Conservation (phyloP, 92 coral and sea anemone species). For the Bergia sp. region DNA sequence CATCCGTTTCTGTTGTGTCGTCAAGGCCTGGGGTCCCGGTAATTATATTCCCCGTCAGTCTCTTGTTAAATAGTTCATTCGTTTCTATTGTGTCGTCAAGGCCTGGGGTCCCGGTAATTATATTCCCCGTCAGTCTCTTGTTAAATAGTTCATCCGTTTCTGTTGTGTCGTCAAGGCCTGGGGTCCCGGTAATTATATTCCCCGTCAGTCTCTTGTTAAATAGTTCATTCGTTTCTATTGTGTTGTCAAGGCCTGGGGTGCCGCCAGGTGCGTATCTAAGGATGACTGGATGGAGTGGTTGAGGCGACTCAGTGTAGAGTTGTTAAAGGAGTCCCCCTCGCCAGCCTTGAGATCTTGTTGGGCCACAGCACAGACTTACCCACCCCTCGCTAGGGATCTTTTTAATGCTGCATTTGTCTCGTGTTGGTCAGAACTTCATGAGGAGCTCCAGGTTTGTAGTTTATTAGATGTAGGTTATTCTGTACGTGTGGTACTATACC, state of each 20-base stretch:
- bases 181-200: no score
- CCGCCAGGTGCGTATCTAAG: conserved; percentile 93
- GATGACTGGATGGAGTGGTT: conserved; percentile 99
- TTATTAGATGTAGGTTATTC: not conserved
- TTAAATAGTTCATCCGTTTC: no score
- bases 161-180: no score
- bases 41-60: no score
- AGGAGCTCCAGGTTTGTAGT: conserved; percentile 79
- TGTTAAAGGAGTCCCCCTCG: conserved; percentile 97
- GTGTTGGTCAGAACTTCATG: conserved; percentile 99
- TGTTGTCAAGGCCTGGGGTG: conserved; percentile 88
- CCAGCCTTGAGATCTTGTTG: conserved; percentile 96
- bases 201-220: not conserved
- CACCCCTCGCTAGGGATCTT: conserved; percentile 98
- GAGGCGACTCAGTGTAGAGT: conserved; percentile 90
- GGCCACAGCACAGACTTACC: conserved; percentile 98
- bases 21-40: no score
- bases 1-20: no score
- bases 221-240: not conserved
- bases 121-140: no score
- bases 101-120: no score
- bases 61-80: no score
- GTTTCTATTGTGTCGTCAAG: no score
- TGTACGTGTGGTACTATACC: no score
- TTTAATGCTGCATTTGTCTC: conserved; percentile 98